Evolutionary conservation across 53 echinoderm and acorn worm genomes (phyloP), one percentile per base, ranked within the genome.

Genomic region (Apostichopus leukothele): DNA sequence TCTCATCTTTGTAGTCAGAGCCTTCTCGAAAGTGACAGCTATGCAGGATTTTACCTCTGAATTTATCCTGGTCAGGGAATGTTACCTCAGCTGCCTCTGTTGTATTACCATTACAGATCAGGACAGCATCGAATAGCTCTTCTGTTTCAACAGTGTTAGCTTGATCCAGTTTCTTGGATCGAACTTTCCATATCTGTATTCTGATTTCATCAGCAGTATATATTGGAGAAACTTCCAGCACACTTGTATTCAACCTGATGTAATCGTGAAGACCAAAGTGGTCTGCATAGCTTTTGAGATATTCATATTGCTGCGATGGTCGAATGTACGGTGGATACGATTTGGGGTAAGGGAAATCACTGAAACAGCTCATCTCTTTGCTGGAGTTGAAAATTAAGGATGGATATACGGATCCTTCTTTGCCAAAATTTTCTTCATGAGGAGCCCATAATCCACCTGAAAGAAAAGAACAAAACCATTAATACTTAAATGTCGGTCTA

Each of bases 341-440:
- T 51, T 88, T 90, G 39, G 93, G 91, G 75, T 89, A 84, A 4
- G 95, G 93, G 78, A 95, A 95, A 60, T 95, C 95, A 68, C 95
- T 95, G 52, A 91, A 90, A 18, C 90, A 90, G 88, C 68, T 95
- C 88, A 93, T 93, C 78, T 95, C 93, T 86, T 95, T 95, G 83
- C 90, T 89, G 51, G 95, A 75, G 67, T 95, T 95, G 73, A 91
- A 91, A 22, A 93, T 63, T 7, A 93, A 90, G 7, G 89, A 88
- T 60, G 88, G 25, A 77, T 93, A 95, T 52, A 95, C 75, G 10
- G 76, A 77, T 19, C 87, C 84, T 39, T 53, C 88, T 50, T 18
- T 86, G 5, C 54, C 7, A 19, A 39, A 59, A 0, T 85, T 86
- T 16, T 39, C 5, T 6, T 71, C 5, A 7, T 71, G 73, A 22